Base-by-base conservation (phyloP, 1,140 invertebrate genomes). In the Drosophila bocqueti region DNA sequence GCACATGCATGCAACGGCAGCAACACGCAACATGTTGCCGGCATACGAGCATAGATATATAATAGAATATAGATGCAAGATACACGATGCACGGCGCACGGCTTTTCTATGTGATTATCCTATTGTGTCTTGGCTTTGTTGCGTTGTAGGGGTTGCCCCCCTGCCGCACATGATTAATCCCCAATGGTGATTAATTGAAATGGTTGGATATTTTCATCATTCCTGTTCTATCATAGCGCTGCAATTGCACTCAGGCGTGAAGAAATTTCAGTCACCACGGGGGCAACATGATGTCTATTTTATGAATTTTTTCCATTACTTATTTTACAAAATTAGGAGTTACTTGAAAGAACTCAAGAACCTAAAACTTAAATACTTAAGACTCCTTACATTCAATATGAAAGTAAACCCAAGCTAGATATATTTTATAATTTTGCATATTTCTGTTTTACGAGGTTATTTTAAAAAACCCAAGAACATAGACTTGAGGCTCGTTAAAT, bases 121-220 rank as follows among this genome's bases (percentile, higher is more conserved):
- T 46, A 49, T 47, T 64, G 67, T 55, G 4, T 54, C 18, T 45
- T 69, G 71, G 72, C 60, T 81, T 52, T 63, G 58, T 77, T 59
- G 65, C 21, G 34, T 21, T 29, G 47, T 8, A 38, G 31, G 36
- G 31, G 29, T 63, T 34, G 62, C 68, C 80, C 43, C 69, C 43
- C 69, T 81, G 79, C 72, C 68, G 82, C 82, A 84, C 73, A 85
- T 81, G 82, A 85, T 85, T 85, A 85, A 84, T 84, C 81, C 73
- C 38, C 55, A 8, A 81, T 78, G 78, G 66, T 85, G 82, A 85
- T 85, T 84, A 85, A 85, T 85, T 69, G 57, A 74, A 52, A 69
- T 81, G 68, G 68, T 85, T 83, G 40, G 15, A 83, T 83, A 76
- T 76, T 76, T 81, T 76, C 79, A 76, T 71, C 55, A 67, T 76